These are phyloP conservation scores for Morbakka virulenta DNA, from an alignment of 30 jellyfish, hydroid and myxozoan genomes.

Conservation along the genomic window DNA sequence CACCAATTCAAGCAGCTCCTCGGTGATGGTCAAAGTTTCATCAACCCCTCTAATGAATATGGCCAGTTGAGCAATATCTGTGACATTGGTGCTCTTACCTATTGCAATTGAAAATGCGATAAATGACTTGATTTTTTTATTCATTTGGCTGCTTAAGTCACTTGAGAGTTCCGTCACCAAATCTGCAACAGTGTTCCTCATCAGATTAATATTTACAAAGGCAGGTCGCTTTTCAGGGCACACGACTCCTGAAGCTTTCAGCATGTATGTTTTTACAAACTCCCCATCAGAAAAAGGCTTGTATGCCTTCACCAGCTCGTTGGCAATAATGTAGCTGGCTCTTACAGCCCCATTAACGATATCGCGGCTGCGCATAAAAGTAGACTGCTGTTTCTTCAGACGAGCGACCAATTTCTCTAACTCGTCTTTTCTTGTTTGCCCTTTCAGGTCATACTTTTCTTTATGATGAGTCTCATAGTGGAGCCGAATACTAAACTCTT, in stretches of 20 bases:
- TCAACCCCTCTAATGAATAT: constrained; percentile 20
- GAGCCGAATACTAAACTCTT: not conserved
- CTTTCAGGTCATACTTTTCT: not conserved
- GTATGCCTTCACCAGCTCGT: not conserved
- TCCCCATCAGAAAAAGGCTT: not conserved
- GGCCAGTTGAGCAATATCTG: not conserved
- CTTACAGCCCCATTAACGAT: not conserved
- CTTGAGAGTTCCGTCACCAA: not conserved
- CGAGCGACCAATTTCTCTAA: not conserved
- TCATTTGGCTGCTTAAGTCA: not conserved
- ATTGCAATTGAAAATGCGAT: not conserved
- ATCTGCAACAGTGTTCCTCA: not conserved
- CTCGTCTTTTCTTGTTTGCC: not conserved
- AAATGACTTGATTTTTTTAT: not conserved
- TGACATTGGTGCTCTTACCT: not conserved
- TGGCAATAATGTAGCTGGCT: not conserved
- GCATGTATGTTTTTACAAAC: not conserved
- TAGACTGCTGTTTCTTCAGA: not conserved
- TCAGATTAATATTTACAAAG: not conserved
- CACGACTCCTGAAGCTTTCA: too few relatives aligned
- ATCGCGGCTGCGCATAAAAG: not conserved
- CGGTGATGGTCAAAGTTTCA: constrained; percentile 21
- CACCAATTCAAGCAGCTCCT: constrained; percentile 34
- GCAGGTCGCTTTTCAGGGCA: not conserved
- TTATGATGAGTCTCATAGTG: not conserved